These are phyloP conservation scores for Cichladusa arquata DNA, from an alignment of 2,113 vertebrate genomes.

Conservation along the genomic window DNA sequence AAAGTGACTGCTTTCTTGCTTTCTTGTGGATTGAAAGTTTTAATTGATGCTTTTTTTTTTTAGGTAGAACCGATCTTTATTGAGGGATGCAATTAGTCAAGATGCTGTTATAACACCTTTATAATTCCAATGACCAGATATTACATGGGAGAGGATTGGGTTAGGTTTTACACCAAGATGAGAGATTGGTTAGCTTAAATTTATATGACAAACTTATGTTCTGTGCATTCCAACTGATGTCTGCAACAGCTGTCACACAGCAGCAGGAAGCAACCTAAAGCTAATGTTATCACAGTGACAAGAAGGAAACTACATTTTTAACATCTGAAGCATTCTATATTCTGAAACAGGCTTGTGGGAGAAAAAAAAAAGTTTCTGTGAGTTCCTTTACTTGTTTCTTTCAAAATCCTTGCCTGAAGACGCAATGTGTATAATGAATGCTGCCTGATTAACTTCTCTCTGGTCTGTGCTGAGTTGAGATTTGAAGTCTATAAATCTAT, in stretches of 20 bases:
- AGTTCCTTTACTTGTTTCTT: not conserved
- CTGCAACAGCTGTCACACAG: slow-evolving; percentile 19
- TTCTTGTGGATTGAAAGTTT: slow-evolving; percentile 33
- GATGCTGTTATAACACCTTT: not conserved
- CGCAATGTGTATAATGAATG: not conserved
- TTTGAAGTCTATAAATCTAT: not conserved
- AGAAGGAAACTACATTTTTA: not conserved
- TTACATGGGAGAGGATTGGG: not conserved
- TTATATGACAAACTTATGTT: not conserved
- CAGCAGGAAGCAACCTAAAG: slow-evolving; percentile 5
- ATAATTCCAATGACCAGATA: not conserved
- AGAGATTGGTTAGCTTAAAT: not conserved
- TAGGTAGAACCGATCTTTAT: not conserved
- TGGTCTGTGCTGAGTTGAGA: not conserved
- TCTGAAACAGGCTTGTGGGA: not conserved
- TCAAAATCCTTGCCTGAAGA: not conserved
- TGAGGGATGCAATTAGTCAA: not conserved
- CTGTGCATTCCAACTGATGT: not conserved
- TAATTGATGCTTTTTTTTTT: slow-evolving; percentile 31
- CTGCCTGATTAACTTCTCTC: not conserved
- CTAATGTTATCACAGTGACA: slow-evolving; percentile 23
- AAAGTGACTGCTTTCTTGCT: slow-evolving; percentile 52
- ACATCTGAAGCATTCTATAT: not conserved
- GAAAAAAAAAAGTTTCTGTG: not conserved
- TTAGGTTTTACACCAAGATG: not conserved